A percentile compares a stretch with the other conserved stretches of the same genome.
phyloP scores from a whole-genome alignment of 2,113 vertebrate species.

The Callospermophilus lateralis region DNA sequence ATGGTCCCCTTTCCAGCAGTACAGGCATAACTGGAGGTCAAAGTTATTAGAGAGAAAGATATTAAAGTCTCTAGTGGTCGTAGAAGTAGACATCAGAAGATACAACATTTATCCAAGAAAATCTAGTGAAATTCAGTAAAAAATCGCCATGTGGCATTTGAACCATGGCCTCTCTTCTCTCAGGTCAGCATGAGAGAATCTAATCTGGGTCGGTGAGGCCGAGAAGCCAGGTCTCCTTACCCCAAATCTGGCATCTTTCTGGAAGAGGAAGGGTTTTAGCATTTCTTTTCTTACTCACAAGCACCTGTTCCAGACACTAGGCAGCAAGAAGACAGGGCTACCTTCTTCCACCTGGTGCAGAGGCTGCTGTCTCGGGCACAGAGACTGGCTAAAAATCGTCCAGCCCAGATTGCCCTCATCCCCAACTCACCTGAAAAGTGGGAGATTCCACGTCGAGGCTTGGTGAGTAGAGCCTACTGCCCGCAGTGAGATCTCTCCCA shows the following conservation, averaged over 20 bases:
- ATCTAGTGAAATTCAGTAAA: background rate
- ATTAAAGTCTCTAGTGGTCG: background rate
- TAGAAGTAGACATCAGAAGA: background rate
- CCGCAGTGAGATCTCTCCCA: background rate
- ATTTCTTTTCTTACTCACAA: background rate
- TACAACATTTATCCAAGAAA: background rate
- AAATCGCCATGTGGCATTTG: background rate
- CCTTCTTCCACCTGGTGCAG: background rate
- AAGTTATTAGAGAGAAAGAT: background rate
- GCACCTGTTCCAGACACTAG: background rate
- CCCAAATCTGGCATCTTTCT: background rate
- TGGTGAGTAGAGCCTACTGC: background rate
- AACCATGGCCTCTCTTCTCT: background rate
- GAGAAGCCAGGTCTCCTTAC: background rate
- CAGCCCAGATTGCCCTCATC: background rate
- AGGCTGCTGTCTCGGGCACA: too few species aligned
- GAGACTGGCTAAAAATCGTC: background rate
- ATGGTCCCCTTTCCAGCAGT: background rate
- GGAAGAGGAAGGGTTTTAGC: background rate
- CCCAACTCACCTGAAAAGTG: background rate
- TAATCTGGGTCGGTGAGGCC: background rate
- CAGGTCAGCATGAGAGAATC: background rate
- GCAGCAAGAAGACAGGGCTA: background rate
- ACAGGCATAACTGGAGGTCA: background rate
- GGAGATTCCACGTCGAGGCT: background rate